A percentile compares a stretch with the other conserved stretches of the same genome.
These are phyloP conservation scores for Trachops cirrhosus DNA, from an alignment of 2,797 vertebrate species.

Conservation along the genomic window DNA sequence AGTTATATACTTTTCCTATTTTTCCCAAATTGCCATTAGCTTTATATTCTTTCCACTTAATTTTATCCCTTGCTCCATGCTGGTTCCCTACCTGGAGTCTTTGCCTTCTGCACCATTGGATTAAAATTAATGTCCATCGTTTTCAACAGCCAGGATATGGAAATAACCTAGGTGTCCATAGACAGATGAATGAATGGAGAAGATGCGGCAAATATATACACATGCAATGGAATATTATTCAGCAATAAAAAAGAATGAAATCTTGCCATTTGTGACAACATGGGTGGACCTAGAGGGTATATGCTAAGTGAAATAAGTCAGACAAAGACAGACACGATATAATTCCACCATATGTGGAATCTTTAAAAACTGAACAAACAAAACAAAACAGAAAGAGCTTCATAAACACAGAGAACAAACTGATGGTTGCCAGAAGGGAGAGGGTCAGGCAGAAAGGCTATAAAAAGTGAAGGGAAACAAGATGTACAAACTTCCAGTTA, in stretches of 20 bases:
- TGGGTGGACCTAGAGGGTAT: background rate
- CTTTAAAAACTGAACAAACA: background rate
- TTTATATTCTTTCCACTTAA: fast-evolving
- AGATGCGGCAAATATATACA: background rate
- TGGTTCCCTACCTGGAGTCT: background rate
- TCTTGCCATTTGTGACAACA: background rate
- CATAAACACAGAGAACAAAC: background rate
- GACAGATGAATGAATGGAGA: background rate
- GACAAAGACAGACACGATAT: background rate
- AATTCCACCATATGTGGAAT: background rate
- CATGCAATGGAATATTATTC: background rate
- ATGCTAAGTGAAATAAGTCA: background rate
- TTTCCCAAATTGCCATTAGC: background rate
- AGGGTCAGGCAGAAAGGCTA: background rate
- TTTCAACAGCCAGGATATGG: background rate
- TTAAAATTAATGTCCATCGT: background rate
- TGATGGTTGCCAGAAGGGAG: background rate
- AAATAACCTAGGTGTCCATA: background rate
- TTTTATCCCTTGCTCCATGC: background rate
- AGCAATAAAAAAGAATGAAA: background rate
- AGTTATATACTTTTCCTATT: background rate
- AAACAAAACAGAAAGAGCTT: background rate
- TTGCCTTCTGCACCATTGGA: background rate
- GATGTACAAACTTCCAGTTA: background rate
- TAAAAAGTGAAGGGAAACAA: background rate